Percentiles rank a stretch among this genome's conserved stretches.
These are phyloP conservation scores for Oryzias sinensis DNA, from an alignment of 2,797 vertebrate genomes.

Conservation along the genomic window DNA sequence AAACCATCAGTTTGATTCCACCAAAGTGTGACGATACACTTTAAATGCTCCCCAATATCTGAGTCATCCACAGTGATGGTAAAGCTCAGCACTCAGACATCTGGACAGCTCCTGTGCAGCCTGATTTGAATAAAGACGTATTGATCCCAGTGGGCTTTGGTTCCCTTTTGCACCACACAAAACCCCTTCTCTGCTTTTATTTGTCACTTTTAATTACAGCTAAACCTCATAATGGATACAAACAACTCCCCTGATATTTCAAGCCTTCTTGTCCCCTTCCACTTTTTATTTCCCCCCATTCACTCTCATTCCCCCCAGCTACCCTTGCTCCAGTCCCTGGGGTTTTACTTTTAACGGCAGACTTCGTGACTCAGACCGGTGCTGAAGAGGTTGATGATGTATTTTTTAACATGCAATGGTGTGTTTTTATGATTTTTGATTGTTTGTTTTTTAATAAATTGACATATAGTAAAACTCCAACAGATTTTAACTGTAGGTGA, in stretches of 20 bases:
- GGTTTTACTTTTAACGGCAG: slow-evolving; percentile 70
- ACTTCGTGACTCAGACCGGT: slow-evolving; percentile 49
- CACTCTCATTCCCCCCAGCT: slow-evolving; percentile 11
- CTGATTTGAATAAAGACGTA: slow-evolving; percentile 73
- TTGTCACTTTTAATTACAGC: slow-evolving; percentile 79
- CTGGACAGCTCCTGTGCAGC: slow-evolving; percentile 69
- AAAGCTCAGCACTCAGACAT: slow-evolving; percentile 56
- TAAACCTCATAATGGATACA: slow-evolving; percentile 65
- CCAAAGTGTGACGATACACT: background rate
- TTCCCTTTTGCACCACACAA: slow-evolving; percentile 67
- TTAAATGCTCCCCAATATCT: slow-evolving; percentile 14
- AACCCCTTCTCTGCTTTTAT: slow-evolving; percentile 60
- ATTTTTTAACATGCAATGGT: slow-evolving; percentile 39
- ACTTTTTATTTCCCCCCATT: slow-evolving; percentile 23
- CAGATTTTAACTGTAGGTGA: slow-evolving; percentile 19
- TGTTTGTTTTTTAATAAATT: too few relatives aligned
- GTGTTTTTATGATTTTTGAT: slow-evolving; percentile 20
- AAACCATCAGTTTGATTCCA: slow-evolving; percentile 17
- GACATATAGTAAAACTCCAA: slow-evolving; percentile 14
- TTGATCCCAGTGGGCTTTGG: slow-evolving; percentile 73
- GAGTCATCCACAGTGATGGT: slow-evolving; percentile 16
- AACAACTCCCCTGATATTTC: slow-evolving; percentile 60
- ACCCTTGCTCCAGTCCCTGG: slow-evolving; percentile 53
- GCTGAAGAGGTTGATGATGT: slow-evolving; percentile 47
- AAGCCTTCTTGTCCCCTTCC: slow-evolving; percentile 46